phyloP scores from a whole-genome alignment of 2,888 invertebrate genomes.

The Drosophila greeni region DNA sequence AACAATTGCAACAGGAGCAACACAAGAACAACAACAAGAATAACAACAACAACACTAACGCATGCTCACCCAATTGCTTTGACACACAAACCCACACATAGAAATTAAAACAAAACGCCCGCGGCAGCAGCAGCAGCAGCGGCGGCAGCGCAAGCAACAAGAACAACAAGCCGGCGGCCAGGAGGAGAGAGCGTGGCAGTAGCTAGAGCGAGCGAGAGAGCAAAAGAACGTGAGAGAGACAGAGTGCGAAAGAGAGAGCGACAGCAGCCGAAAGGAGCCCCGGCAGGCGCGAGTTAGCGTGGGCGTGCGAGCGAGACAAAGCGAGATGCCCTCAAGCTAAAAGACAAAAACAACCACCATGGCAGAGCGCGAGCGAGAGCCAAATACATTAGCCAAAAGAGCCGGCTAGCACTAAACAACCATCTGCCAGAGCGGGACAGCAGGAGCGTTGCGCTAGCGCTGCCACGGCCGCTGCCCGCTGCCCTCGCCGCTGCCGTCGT shows the following conservation, averaged over 20 bases:
- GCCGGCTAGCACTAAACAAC: no score
- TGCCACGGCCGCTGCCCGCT: conserved; percentile 26
- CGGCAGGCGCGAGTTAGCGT: conserved; percentile 1
- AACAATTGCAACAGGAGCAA: conserved; percentile 12
- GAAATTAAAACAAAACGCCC: conserved; percentile 71
- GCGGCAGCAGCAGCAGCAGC: conserved; percentile 41
- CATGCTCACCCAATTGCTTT: conserved; percentile 68
- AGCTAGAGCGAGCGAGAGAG: background rate
- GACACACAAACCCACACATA: conserved; percentile 71
- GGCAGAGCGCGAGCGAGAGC: conserved; percentile 10
- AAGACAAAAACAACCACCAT: conserved; percentile 43
- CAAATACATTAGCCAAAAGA: conserved; percentile 4
- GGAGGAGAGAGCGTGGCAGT: conserved; percentile 1
- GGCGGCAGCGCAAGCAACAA: conserved; percentile 15
- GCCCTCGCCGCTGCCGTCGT: conserved; percentile 43
- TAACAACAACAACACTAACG: conserved; percentile 1
- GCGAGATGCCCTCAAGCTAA: conserved; percentile 29
- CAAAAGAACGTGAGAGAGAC: background rate
- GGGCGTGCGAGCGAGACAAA: conserved; percentile 48
- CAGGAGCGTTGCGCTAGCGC: conserved; percentile 51
- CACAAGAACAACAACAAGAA: background rate
- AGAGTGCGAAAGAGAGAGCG: background rate
- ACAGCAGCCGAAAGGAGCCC: conserved; percentile 10
- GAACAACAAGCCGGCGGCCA: background rate
- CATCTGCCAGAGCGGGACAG: conserved; percentile 55